Evolutionary conservation across 2,888 invertebrate genomes (phyloP).

Genomic region (Scelioninae gen. 2): DNA sequence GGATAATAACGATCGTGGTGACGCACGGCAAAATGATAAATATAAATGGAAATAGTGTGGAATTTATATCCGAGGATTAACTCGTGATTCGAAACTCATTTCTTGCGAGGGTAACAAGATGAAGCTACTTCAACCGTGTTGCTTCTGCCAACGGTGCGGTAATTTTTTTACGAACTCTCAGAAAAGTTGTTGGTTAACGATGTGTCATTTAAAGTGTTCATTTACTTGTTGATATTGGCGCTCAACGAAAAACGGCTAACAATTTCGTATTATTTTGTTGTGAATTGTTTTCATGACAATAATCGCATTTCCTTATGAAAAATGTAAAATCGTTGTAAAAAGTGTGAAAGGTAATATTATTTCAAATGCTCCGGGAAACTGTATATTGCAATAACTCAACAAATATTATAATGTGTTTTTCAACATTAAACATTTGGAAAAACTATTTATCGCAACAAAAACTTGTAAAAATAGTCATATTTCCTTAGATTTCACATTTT

Average conservation of each 20-base stretch:
- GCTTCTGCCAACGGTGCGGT: constrained; percentile 27
- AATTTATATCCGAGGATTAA: constrained; percentile 20
- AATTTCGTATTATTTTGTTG: too few relatives aligned
- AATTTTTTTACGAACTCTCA: constrained; percentile 32
- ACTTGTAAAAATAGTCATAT: too few relatives aligned
- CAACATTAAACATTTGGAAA: too few relatives aligned
- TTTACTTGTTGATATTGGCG: neutral
- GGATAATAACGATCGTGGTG: constrained; percentile 6
- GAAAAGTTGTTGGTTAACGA: constrained; percentile 17
- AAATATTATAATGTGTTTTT: too few relatives aligned
- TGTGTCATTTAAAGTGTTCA: constrained; percentile 12
- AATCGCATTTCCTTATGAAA: too few relatives aligned
- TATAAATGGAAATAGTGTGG: constrained; percentile 20
- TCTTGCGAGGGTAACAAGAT: constrained; percentile 35
- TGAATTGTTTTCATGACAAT: too few relatives aligned
- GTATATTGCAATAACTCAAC: too few relatives aligned
- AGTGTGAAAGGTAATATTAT: too few relatives aligned
- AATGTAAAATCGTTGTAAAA: too few relatives aligned
- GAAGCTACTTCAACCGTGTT: constrained; percentile 45
- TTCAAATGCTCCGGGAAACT: too few relatives aligned
- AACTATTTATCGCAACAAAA: too few relatives aligned
- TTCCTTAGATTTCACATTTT: too few relatives aligned
- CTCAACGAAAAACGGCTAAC: neutral
- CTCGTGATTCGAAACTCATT: constrained; percentile 44
- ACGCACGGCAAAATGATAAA: constrained; percentile 28